Conservation (phyloP, 2,888 invertebrate genomes). For the Neocrepidodera transversa region DNA sequence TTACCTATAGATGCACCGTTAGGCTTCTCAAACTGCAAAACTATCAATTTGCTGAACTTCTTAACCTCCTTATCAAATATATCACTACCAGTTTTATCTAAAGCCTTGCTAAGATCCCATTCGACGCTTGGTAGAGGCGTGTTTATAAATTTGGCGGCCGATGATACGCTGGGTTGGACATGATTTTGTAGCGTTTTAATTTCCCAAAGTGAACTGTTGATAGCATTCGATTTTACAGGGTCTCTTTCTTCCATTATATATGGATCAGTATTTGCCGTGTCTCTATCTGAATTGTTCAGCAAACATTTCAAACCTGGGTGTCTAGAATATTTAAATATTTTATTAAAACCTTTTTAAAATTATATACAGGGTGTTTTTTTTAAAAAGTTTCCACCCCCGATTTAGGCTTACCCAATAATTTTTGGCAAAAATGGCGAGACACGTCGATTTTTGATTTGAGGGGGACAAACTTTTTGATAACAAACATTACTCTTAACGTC, state of each 20-base stretch:
- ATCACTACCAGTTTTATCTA: constrained; percentile 71
- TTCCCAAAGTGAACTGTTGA: constrained; percentile 94
- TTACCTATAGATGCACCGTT: constrained; percentile 65
- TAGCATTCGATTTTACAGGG: constrained; percentile 79
- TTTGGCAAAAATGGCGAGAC: too few relatives aligned
- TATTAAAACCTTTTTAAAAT: too few relatives aligned
- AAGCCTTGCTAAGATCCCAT: constrained; percentile 70
- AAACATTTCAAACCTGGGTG: constrained; percentile 83
- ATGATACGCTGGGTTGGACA: constrained; percentile 73
- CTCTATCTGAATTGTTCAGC: constrained; percentile 64
- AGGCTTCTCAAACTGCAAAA: constrained; percentile 78
- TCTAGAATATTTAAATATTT: constrained; percentile 61
- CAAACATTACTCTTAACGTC: too few relatives aligned
- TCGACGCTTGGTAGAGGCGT: constrained; percentile 72
- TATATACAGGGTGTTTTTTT: too few relatives aligned
- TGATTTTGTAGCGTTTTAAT: constrained; percentile 79
- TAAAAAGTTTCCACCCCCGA: too few relatives aligned
- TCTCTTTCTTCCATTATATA: constrained; percentile 84
- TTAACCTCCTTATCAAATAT: constrained; percentile 81
- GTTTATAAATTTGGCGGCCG: constrained; percentile 75
- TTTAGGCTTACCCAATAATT: too few relatives aligned
- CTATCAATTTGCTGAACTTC: constrained; percentile 76
- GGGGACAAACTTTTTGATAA: too few relatives aligned
- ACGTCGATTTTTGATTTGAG: too few relatives aligned
- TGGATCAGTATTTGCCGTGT: constrained; percentile 73